Evolutionary conservation across 2,113 vertebrate species (phyloP), one percentile per base, ranked within the genome.

Genomic region (Blennius ocellaris): DNA sequence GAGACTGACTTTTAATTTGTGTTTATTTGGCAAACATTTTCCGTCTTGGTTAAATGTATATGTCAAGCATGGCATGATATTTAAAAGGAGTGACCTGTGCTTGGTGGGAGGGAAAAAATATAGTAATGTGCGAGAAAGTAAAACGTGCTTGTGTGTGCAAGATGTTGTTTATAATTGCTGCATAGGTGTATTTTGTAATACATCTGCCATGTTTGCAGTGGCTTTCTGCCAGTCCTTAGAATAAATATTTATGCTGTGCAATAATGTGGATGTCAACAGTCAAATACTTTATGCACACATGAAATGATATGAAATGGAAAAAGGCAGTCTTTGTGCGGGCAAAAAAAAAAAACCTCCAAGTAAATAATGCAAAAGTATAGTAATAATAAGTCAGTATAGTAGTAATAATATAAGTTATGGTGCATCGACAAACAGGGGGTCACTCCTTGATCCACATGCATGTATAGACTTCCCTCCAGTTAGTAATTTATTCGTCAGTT

Each of bases 201-300:
- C 65, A 63, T 51, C 52, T 36, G n/a, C 44, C 21, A 58, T 39
- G 15, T 48, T 73, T 53, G 56, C 7, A 6, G 52, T 70, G 59
- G 73, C 70, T 70, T 21, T 69, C 39, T 61, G 53, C 59, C 61
- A n/a, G 62, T 21, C 59, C 49, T 43, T 59, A 49, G 61, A 75
- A 88, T 81, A 70, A 76, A 89, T 86, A 88, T 86, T 81, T 80
- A 87, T 83, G 68, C 63, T 40, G 41, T 58, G 69, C 74, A 73
- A 57, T 70, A 79, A 85, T 76, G 74, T 75, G 71, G 61, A 80
- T 80, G 88, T 84, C 76, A 76, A 57, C 81, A 75, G 81, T 82
- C 81, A 77, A 81, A 81, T 69, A 67, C 52, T 69, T 77, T 72
- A 88, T 83, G 61, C 69, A 74, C 67, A 68, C 66, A 68, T 65